Conservation (phyloP, 2,113 vertebrate species). For the Onychostoma macrolepis region DNA sequence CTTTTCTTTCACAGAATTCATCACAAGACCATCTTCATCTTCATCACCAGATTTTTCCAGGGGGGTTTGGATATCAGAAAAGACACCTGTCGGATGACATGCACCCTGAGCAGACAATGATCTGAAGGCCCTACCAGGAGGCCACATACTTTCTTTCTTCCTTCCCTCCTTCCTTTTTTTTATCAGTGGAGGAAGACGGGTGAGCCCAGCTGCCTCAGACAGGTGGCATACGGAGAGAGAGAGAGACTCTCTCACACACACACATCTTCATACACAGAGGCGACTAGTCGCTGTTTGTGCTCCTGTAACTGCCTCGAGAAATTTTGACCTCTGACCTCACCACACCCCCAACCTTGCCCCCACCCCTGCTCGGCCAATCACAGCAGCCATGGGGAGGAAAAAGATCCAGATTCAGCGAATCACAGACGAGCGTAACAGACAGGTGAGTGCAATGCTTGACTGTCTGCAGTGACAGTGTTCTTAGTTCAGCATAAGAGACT, state of each 20-base stretch:
- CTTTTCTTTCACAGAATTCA: slow-evolving; percentile 69
- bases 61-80: slow-evolving; percentile 66
- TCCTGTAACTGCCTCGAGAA: slow-evolving; percentile 33
- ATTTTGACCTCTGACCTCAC: slow-evolving; percentile 48
- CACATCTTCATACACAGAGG: slow-evolving; percentile 45
- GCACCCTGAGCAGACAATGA: slow-evolving; percentile 70
- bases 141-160: slow-evolving; percentile 61
- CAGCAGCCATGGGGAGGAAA: slow-evolving; percentile 91
- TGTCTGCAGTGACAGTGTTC: not conserved
- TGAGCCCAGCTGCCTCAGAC: slow-evolving; percentile 54
- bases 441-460: slow-evolving; percentile 75
- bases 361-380: slow-evolving; percentile 53
- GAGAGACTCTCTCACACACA: slow-evolving; percentile 53
- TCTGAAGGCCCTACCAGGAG: slow-evolving; percentile 68
- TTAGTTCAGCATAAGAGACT: not conserved
- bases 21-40: slow-evolving; percentile 30
- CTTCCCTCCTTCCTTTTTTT: slow-evolving; percentile 48
- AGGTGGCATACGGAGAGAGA: slow-evolving; percentile 52
- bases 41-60: slow-evolving; percentile 38
- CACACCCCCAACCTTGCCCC: slow-evolving; percentile 52
- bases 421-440: slow-evolving; percentile 96
- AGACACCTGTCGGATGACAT: slow-evolving; percentile 65
- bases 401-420: slow-evolving; percentile 99
- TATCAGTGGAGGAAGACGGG: slow-evolving; percentile 54
- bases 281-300: slow-evolving; percentile 31